These are phyloP conservation scores for Orbicella faveolata DNA, from an alignment of 64 coral and sea anemone genomes.

Conservation along the genomic window DNA sequence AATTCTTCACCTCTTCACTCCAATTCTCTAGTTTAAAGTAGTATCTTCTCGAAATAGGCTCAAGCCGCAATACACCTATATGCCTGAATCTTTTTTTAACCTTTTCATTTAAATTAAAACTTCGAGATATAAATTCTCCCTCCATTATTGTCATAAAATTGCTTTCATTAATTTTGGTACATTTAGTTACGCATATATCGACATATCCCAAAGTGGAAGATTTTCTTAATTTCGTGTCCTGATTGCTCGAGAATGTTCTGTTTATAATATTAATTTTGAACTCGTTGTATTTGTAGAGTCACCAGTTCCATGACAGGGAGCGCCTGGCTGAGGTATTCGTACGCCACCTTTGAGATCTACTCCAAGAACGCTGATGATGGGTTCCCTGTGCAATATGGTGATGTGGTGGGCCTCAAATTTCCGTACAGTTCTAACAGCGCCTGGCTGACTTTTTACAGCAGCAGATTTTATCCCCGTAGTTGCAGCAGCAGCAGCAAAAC, in stretches of 20 bases:
- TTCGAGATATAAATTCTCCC: no score
- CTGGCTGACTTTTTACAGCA: constrained; percentile 40
- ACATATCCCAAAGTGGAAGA: no score
- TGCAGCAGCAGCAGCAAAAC: constrained; percentile 30
- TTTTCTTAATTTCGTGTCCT: no score
- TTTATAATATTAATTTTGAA: not conserved
- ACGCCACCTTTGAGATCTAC: constrained; percentile 41
- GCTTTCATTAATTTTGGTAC: no score
- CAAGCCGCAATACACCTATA: no score
- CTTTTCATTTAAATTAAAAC: no score
- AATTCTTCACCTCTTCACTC: no score
- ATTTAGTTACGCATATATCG: not conserved
- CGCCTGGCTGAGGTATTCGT: not conserved
- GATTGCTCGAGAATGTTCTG: not conserved
- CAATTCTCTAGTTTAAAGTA: no score
- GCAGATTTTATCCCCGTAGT: constrained; percentile 12
- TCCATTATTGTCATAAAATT: no score
- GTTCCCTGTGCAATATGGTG: constrained; percentile 52
- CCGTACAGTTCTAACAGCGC: not conserved
- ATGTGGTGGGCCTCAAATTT: constrained; percentile 48
- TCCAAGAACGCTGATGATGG: constrained; percentile 41
- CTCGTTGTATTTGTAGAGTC: not conserved
- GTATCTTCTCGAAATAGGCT: no score
- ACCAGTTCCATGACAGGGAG: not conserved
- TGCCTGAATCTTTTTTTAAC: no score